Evolutionary conservation across 2,888 invertebrate species (phyloP), one percentile per base, ranked within the genome.

Genomic region (Morpho helenor): DNA sequence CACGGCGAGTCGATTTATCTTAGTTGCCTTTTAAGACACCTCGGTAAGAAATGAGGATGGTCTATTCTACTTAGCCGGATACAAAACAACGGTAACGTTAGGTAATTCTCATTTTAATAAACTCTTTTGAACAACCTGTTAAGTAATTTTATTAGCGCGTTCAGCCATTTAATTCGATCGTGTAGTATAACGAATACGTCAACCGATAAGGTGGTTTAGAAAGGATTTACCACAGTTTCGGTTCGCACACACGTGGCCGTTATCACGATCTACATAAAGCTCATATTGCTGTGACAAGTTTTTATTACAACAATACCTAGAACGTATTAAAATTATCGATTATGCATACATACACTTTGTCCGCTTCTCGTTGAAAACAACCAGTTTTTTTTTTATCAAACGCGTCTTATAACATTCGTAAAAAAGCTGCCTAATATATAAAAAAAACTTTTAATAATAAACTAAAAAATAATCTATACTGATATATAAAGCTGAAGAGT

Each of bases 131-230:
- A 31, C 4, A 31, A 3, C 31, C 31, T 31, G 31, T 31, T 31
- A 31, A 31, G 31, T 31, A 31, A 31, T 31, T 31, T 31, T 31
- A 31, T 31, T 31, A 31, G 31, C 31, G 31, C 31, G n/a, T 43
- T 43, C 43, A 43, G 43, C n/a, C 43, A 43, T 43, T 39, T 9
- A 9, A 4, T 39, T 31, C 31, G 31, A 49, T 48, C 31, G 8
- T 47, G 3, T 47, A 59, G 39, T 56, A 44, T 56, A 52, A 43
- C 53, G 52, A 59, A 59, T 53, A 59, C 52, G 52, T 56, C 57
- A 52, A 41, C 58, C 59, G 53, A 59, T 59, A 61, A 61, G 59
- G 53, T 44, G 52, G 47, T 47, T 52, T 59, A 53, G 52, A 59
- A 53, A 56, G 52, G 49, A 62, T 62, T 62, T 43, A 59, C 49